A percentile compares a stretch with the other conserved stretches of the same genome.
These are phyloP conservation scores for Parnassius smintheus DNA, from an alignment of 2,888 invertebrate species.

Conservation along the genomic window DNA sequence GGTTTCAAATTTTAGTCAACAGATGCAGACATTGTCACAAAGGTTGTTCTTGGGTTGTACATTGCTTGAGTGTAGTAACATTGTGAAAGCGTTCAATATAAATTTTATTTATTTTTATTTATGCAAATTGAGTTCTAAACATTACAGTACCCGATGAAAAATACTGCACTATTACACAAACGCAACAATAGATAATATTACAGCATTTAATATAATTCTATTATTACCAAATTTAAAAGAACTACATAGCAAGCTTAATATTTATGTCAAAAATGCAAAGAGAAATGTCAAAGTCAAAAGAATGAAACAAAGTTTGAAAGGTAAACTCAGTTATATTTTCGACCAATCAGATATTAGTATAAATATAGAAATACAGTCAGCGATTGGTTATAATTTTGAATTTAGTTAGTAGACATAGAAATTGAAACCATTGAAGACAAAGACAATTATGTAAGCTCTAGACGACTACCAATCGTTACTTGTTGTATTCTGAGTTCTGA, in stretches of 20 bases:
- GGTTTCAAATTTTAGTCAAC: constrained; percentile 82
- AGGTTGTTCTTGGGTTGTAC: constrained; percentile 62
- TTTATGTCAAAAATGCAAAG: constrained; percentile 38
- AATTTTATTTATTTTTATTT: constrained; percentile 11
- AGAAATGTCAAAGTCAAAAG: constrained; percentile 32
- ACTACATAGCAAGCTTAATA: constrained; percentile 52
- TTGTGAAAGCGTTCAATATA: constrained; percentile 38
- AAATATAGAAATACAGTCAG: constrained; percentile 11
- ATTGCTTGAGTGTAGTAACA: constrained; percentile 50
- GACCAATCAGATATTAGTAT: constrained; percentile 29
- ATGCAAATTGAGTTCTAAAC: not conserved
- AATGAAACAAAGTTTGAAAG: constrained; percentile 23
- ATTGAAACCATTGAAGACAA: constrained; percentile 2
- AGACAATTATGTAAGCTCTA: not conserved
- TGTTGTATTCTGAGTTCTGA: too few species aligned
- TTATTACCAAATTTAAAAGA: constrained; percentile 19
- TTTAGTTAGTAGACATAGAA: not conserved
- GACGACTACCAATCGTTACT: constrained; percentile 18
- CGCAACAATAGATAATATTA: too few species aligned
- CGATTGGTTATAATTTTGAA: constrained; percentile 22
- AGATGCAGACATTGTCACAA: constrained; percentile 80
- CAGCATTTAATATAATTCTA: constrained; percentile 15
- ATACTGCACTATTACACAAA: not conserved
- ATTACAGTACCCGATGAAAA: not conserved
- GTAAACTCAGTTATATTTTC: constrained; percentile 25